These are phyloP conservation scores for Cydia pomonella DNA, from an alignment of 1,140 invertebrate species.

Conservation along the genomic window DNA sequence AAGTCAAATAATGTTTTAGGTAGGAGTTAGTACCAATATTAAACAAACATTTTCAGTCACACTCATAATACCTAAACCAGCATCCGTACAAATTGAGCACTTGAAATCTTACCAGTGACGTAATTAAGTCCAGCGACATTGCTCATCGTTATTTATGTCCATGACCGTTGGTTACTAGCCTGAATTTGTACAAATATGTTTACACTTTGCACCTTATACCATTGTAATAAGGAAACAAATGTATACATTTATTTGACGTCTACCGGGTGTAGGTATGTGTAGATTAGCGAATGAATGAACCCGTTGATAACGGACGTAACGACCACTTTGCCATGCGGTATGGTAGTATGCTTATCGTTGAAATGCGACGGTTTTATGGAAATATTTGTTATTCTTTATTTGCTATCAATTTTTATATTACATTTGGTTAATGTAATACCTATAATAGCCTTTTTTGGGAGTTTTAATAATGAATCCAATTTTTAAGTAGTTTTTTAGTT, in stretches of 20 bases:
- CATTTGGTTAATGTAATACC: too few relatives aligned
- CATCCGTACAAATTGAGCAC: constrained; percentile 21
- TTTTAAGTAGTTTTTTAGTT: too few relatives aligned
- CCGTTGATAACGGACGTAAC: constrained; percentile 47
- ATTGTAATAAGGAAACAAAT: background rate
- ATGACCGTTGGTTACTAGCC: constrained; percentile 53
- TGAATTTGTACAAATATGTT: constrained; percentile 40
- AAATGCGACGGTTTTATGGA: background rate
- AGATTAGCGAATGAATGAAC: constrained; percentile 62
- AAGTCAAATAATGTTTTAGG: background rate
- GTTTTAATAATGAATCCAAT: too few relatives aligned
- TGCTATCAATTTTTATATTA: background rate
- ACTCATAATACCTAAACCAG: background rate
- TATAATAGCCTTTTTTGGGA: too few relatives aligned
- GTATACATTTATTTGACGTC: background rate
- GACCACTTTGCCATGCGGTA: constrained; percentile 40
- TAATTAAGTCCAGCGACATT: constrained; percentile 53
- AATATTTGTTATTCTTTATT: background rate
- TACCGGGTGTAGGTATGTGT: constrained; percentile 35
- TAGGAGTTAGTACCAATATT: background rate
- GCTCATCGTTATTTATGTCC: constrained; percentile 71
- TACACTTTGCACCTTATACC: background rate
- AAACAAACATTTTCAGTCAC: background rate
- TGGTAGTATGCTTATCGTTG: background rate
- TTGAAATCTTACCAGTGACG: constrained; percentile 12